Conservation (phyloP, 2,888 invertebrate species). For the Lysandra coridon region DNA sequence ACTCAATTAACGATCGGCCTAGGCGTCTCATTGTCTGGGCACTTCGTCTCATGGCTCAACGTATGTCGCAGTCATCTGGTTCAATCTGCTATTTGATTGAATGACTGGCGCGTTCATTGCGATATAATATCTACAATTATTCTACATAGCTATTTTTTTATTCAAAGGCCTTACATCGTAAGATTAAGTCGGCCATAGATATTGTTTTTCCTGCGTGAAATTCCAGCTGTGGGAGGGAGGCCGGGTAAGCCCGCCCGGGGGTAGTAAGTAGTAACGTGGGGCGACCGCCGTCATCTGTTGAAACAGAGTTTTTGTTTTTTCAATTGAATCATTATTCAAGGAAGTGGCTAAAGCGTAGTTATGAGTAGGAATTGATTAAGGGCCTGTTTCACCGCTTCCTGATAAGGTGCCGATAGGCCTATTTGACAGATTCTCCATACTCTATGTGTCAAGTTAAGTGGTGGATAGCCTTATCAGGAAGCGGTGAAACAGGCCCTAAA, state of each 20-base stretch:
- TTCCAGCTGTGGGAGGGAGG: conserved; percentile 23
- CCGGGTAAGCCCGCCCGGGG: conserved; percentile 21
- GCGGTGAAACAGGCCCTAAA: too few species aligned
- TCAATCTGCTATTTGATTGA: too few species aligned
- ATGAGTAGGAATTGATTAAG: neutral
- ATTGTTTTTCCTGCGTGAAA: neutral
- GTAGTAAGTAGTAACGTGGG: conserved; percentile 20
- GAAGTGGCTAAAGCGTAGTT: neutral
- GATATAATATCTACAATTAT: neutral
- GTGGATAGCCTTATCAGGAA: too few species aligned
- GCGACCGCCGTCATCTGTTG: neutral
- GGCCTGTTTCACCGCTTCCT: too few species aligned
- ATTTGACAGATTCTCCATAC: too few species aligned
- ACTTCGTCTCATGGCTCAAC: neutral
- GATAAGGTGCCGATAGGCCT: too few species aligned
- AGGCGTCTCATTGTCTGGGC: neutral
- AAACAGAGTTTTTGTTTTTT: neutral
- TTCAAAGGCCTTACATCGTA: too few species aligned
- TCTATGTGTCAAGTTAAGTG: too few species aligned
- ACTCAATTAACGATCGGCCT: neutral
- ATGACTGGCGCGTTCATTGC: too few species aligned
- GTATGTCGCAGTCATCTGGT: too few species aligned
- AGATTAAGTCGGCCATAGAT: neutral
- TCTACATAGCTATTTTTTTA: neutral
- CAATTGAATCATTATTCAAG: neutral